Percentiles rank a stretch among this genome's conserved stretches.
phyloP scores from a whole-genome alignment of 35 echinoderm and acorn worm genomes.

The Hemicentrotus pulcherrimus region DNA sequence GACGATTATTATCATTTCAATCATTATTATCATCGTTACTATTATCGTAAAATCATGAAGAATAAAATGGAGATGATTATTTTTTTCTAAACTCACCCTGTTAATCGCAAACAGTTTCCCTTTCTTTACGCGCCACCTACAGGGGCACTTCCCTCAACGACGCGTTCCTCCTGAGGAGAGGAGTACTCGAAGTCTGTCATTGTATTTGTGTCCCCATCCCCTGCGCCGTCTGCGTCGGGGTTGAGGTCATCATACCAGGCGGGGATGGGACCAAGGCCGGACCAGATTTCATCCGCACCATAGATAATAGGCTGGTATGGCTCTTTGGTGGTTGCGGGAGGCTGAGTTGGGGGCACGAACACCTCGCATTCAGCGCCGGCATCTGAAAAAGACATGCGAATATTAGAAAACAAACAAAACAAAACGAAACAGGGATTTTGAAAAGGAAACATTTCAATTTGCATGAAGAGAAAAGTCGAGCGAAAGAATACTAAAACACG shows the following conservation, averaged over 20 bases:
- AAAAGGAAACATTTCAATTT: not conserved
- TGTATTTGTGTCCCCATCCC: not conserved
- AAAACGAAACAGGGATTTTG: not conserved
- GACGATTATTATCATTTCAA: too few species aligned
- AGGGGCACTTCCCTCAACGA: too few species aligned
- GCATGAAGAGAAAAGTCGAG: too few species aligned
- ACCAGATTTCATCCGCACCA: not conserved
- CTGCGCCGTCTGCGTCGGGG: not conserved
- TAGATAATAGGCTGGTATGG: not conserved
- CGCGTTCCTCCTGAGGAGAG: not conserved
- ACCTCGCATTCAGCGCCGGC: not conserved
- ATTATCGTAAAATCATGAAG: too few species aligned
- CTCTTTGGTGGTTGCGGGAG: conserved; percentile 8
- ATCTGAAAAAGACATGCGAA: not conserved
- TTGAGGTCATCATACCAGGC: conserved; percentile 46
- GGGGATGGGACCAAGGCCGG: not conserved
- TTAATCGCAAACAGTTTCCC: too few species aligned
- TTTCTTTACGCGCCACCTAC: too few species aligned
- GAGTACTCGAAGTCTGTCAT: conserved; percentile 16
- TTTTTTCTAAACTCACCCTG: too few species aligned
- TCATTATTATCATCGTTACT: too few species aligned
- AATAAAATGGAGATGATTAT: too few species aligned
- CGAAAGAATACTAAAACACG: not conserved
- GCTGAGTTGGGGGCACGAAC: not conserved
- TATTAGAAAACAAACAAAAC: too few species aligned